phyloP scores from a whole-genome alignment of 2,113 vertebrate genomes.

The Lichenostomus cassidix region DNA sequence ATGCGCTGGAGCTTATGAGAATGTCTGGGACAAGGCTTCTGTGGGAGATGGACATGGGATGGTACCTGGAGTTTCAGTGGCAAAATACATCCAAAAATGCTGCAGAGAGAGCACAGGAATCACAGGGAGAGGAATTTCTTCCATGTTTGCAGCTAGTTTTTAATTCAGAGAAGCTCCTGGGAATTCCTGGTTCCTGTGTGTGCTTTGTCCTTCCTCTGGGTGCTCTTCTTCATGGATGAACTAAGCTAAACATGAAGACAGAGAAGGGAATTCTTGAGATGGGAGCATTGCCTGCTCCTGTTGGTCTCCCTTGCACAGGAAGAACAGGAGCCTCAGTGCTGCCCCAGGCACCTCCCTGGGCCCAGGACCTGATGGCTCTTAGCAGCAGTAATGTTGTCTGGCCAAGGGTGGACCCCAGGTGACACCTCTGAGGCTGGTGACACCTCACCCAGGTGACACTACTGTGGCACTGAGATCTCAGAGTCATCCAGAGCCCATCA shows the following conservation, averaged over 20 bases:
- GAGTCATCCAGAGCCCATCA: background rate
- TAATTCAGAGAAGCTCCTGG: background rate
- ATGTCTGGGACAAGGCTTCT: fast-evolving
- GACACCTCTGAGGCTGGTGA: background rate
- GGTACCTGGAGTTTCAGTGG: background rate
- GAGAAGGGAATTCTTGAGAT: background rate
- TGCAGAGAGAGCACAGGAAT: background rate
- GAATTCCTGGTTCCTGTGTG: background rate
- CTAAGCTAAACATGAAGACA: background rate
- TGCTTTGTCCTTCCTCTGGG: background rate
- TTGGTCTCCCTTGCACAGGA: background rate
- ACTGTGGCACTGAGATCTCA: background rate
- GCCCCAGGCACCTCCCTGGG: background rate
- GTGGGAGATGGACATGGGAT: fast-evolving
- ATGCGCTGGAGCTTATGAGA: fast-evolving
- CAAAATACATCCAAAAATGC: background rate
- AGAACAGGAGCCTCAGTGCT: background rate
- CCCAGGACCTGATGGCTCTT: background rate
- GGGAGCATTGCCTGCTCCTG: background rate
- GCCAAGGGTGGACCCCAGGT: background rate
- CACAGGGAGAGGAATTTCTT: background rate
- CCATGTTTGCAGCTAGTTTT: background rate
- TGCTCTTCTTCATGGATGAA: background rate
- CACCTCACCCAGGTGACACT: background rate
- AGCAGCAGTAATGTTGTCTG: background rate